Conservation (phyloP, 2,888 invertebrate genomes). For the Anagyrus pseudococci region DNA sequence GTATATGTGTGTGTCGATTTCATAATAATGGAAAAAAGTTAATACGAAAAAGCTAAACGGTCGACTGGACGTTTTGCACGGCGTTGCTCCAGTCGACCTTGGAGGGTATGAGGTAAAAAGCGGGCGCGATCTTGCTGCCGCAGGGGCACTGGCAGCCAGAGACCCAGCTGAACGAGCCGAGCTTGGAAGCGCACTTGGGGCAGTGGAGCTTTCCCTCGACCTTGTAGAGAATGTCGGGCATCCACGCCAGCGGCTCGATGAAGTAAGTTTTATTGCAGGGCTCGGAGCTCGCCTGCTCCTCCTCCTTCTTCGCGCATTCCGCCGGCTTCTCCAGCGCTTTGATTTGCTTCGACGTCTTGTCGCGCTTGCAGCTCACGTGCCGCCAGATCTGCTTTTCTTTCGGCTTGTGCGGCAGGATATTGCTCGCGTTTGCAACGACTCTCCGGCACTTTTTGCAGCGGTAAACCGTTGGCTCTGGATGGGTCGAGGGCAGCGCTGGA, state of each 20-base stretch:
- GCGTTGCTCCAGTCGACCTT: slow-evolving; percentile 90
- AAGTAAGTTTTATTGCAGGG: slow-evolving; percentile 80
- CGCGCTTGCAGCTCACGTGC: slow-evolving; percentile 58
- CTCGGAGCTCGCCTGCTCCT: slow-evolving; percentile 49
- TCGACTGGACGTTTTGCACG: slow-evolving; percentile 85
- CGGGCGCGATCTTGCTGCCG: slow-evolving; percentile 87
- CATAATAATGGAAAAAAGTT: slow-evolving; percentile 8
- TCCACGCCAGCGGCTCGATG: slow-evolving; percentile 90
- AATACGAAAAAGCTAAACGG: slow-evolving; percentile 65
- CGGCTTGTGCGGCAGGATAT: slow-evolving; percentile 76
- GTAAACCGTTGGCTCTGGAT: slow-evolving; percentile 84
- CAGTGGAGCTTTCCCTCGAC: slow-evolving; percentile 85
- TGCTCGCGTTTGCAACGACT: slow-evolving; percentile 80
- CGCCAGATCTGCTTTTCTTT: slow-evolving; percentile 65
- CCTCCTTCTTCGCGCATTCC: slow-evolving; percentile 40
- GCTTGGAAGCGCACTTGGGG: slow-evolving; percentile 83
- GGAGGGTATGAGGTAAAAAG: slow-evolving; percentile 89
- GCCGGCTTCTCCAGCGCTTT: slow-evolving; percentile 36
- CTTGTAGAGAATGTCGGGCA: slow-evolving; percentile 74
- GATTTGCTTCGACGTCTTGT: slow-evolving; percentile 45
- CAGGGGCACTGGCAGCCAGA: slow-evolving; percentile 88
- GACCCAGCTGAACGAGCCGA: slow-evolving; percentile 91
- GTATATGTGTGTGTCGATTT: background rate
- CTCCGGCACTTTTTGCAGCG: slow-evolving; percentile 83
- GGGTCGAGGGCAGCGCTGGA: slow-evolving; percentile 76